phyloP scores from a whole-genome alignment of 2,113 vertebrate genomes.

The Eulacestoma nigropectus region DNA sequence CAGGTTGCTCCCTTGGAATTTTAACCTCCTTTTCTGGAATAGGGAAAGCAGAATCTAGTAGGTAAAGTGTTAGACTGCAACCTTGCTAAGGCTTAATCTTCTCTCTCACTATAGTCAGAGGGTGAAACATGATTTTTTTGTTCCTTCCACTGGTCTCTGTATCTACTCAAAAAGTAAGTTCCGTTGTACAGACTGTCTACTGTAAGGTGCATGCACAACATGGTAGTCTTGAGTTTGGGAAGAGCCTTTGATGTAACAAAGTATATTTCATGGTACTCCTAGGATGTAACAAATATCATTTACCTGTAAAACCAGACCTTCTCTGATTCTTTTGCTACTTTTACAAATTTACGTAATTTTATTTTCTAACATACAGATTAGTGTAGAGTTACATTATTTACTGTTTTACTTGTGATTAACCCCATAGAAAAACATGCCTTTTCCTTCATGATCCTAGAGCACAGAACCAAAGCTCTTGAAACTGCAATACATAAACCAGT shows the following conservation, averaged over 20 bases:
- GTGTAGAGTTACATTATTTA: not conserved
- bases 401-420: not conserved
- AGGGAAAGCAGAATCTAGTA: not conserved
- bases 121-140: not conserved
- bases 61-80: not conserved
- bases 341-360: not conserved
- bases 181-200: not conserved
- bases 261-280: not conserved
- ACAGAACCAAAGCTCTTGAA: not conserved
- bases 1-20: not conserved
- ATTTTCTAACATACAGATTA: not conserved
- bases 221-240: not conserved
- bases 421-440: not conserved
- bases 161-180: not conserved
- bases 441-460: not conserved
- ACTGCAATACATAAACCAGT: not conserved
- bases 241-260: not conserved
- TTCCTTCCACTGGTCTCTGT: not conserved
- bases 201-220: not conserved
- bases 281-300: not conserved
- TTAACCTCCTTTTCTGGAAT: not conserved
- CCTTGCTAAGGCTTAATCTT: not conserved
- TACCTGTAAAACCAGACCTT: not conserved
- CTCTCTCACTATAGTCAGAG: not conserved
- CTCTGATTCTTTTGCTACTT: not conserved